Evolutionary conservation across 2,888 invertebrate species (phyloP).

Genomic region (Oxycera nigricornis): DNA sequence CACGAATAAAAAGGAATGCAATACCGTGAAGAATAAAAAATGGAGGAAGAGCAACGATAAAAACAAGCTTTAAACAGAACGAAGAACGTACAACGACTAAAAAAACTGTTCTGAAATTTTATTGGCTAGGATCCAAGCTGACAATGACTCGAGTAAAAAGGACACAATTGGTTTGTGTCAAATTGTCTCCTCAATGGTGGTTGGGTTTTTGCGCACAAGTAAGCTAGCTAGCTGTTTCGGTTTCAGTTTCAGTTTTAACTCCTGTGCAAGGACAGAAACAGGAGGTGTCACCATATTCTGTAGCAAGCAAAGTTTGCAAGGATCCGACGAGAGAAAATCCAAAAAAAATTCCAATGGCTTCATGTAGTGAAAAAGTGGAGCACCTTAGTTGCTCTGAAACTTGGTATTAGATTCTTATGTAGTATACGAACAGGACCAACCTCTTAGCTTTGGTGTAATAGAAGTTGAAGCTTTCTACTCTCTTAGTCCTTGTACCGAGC

Average conservation of each 20-base stretch:
- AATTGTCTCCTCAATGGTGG: slow-evolving; percentile 49
- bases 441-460: slow-evolving; percentile 31
- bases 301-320: neutral
- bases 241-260: too few species aligned
- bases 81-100: neutral
- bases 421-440: neutral
- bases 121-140: slow-evolving; percentile 50
- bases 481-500: slow-evolving; percentile 7
- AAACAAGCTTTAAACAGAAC: neutral
- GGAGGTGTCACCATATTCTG: slow-evolving; percentile 50
- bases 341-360: slow-evolving; percentile 29
- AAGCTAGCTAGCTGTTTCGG: too few species aligned
- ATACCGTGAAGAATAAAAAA: neutral
- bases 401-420: slow-evolving; percentile 41
- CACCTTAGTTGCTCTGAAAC: slow-evolving; percentile 17
- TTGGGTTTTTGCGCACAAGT: slow-evolving; percentile 50
- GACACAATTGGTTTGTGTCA: slow-evolving; percentile 52
- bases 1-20: neutral
- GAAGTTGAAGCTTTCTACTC: slow-evolving; percentile 36
- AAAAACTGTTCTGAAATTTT: slow-evolving; percentile 48
- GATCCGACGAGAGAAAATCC: slow-evolving; percentile 1
- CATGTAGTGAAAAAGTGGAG: neutral
- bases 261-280: slow-evolving; percentile 16
- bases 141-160: slow-evolving; percentile 50
- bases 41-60: neutral